Evolutionary conservation across 2,888 invertebrate species (phyloP).

Genomic region (Drymonia ruficornis): DNA sequence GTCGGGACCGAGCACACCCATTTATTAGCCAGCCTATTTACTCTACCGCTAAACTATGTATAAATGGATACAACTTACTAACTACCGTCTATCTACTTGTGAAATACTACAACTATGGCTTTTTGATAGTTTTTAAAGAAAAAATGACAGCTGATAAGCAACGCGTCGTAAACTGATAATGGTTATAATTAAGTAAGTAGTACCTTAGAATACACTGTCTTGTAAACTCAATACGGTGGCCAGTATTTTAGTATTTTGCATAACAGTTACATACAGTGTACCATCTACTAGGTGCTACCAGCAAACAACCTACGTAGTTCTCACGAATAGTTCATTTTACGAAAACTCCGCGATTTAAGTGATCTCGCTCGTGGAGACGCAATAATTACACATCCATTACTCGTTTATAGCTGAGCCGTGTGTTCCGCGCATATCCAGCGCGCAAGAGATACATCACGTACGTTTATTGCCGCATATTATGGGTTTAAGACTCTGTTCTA

Average conservation of each 20-base stretch:
- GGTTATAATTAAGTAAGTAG: no score
- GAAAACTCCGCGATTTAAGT: background rate
- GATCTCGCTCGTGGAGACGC: background rate
- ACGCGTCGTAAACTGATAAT: no score
- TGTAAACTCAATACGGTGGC: no score
- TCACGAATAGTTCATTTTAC: background rate
- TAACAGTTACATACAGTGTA: no score
- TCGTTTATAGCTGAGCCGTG: constrained; percentile 1
- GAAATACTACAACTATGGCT: no score
- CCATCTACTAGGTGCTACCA: no score
- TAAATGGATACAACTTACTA: background rate
- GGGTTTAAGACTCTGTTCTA: background rate
- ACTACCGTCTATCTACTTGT: background rate
- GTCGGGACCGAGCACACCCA: background rate
- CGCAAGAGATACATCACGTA: background rate
- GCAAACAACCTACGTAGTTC: no score
- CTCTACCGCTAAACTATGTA: background rate
- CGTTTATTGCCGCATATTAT: background rate
- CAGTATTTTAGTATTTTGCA: no score
- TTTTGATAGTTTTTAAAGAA: no score
- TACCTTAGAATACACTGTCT: no score
- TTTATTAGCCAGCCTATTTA: background rate
- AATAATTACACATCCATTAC: background rate
- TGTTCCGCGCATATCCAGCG: background rate
- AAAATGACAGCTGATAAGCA: no score